A percentile compares a stretch with the other conserved stretches of the same genome.
Evolutionary conservation across 2,888 invertebrate genomes (phyloP).

Genomic region (Bibio marci): DNA sequence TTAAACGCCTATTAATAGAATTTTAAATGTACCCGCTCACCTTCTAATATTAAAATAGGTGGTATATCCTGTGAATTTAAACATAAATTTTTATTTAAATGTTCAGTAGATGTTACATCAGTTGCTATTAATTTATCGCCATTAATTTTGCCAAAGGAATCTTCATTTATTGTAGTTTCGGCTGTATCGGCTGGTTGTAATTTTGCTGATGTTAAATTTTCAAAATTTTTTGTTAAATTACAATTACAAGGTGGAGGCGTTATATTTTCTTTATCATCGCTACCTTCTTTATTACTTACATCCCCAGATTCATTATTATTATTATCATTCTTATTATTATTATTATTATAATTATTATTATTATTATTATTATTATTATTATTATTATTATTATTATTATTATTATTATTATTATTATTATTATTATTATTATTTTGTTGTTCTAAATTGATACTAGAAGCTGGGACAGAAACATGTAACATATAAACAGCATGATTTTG

Average conservation of each 20-base stretch:
- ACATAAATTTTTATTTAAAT: slow-evolving; percentile 19
- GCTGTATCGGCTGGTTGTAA: slow-evolving; percentile 5
- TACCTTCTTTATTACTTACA: too few species aligned
- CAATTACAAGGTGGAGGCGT: slow-evolving; percentile 21
- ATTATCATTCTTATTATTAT: too few species aligned
- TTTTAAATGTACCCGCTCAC: too few species aligned
- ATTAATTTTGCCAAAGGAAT: too few species aligned
- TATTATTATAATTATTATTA: too few species aligned
- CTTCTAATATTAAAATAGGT: slow-evolving; percentile 72
- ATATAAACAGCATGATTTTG: slow-evolving; percentile 53
- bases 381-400: too few species aligned
- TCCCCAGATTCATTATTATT: too few species aligned
- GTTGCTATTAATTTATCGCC: background rate
- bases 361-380: too few species aligned
- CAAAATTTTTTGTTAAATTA: slow-evolving; percentile 6
- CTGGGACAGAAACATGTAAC: slow-evolving; percentile 64
- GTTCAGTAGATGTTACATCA: background rate
- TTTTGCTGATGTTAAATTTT: slow-evolving; percentile 5
- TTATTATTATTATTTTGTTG: too few species aligned
- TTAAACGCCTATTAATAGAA: too few species aligned
- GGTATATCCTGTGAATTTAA: slow-evolving; percentile 45
- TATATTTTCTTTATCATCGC: too few species aligned
- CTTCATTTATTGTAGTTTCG: slow-evolving; percentile 1
- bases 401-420: too few species aligned
- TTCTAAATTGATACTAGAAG: slow-evolving; percentile 14